These are phyloP conservation scores for Drosophila cognata DNA, from an alignment of 2,888 invertebrate species.

Conservation along the genomic window DNA sequence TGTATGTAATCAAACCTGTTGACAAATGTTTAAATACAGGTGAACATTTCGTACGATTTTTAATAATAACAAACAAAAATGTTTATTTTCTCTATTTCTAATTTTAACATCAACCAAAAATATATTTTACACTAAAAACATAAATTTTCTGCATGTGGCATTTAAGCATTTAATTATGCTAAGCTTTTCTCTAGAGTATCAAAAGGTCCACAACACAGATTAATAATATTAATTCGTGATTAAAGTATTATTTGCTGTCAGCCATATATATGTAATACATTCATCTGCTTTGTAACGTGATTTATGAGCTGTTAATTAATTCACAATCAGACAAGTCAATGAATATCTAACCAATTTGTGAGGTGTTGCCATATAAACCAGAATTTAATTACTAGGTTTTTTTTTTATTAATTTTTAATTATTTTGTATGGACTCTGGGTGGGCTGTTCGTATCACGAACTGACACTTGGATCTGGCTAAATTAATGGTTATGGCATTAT, in stretches of 20 bases:
- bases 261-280: not conserved
- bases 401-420: not conserved
- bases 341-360: conserved; percentile 1
- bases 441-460: not conserved
- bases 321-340: not conserved
- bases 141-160: not conserved
- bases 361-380: not conserved
- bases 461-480: not conserved
- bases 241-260: conserved; percentile 4
- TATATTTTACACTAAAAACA: not conserved
- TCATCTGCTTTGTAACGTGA: not conserved
- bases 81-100: not conserved
- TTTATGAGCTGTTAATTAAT: not conserved
- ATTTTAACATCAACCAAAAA: too few species aligned
- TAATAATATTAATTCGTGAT: not conserved
- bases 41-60: not conserved
- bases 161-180: not conserved
- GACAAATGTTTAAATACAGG: not conserved
- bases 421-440: not conserved
- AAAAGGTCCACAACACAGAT: not conserved
- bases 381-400: not conserved
- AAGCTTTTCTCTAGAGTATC: not conserved
- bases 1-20: conserved; percentile 15
- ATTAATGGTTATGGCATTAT: not conserved
- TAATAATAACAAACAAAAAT: not conserved